Evolutionary conservation across 2,113 vertebrate genomes (phyloP), one percentile per base, ranked within the genome.

Genomic region (Tympanuchus pallidicinctus): DNA sequence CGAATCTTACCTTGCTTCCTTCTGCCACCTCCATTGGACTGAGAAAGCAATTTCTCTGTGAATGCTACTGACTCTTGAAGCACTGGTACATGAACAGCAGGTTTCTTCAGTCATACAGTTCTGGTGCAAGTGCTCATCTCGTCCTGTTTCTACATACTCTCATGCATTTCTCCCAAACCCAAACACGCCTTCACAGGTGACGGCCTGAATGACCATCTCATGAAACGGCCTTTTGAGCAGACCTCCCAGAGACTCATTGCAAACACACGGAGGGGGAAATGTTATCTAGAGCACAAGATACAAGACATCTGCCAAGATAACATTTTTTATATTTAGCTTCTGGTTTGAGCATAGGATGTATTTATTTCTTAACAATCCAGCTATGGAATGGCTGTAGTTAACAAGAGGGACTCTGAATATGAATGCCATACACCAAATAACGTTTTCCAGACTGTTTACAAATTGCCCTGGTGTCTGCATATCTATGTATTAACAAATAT

Each of bases 61-160:
- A 34, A 30, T 11, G 10, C 71, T 79, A 48, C 48, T 18, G 27
- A 10, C 28, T 25, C 48, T 13, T 15, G 4, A 48, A 34, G 11
- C 12, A 1, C 0, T 0, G 16, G 13, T 32, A 18, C 4, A 11
- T 4, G 0, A 2, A 6, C 9, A 14, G 8, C 3, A 28, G 13
- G 3, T 27, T 56, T 48, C 40, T 24, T 24, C 30, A 28, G 36
- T 9, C 65, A 9, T 6, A 3, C 4, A 3, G 18, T 8, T 65
- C 42, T 30, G 32, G 16, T 10, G 34, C 59, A 18, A 61, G 9
- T 13, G 34, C 10, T 16, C 48, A 3, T 25, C 45, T 32, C 28
- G 16, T 52, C 7, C 16, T 70, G 50, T 6, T 65, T 69, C 22
- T 2, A 2, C 0, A 0, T 8, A 4, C 32, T 11, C 28, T 30